Evolutionary conservation across 2,888 invertebrate genomes (phyloP).

Genomic region (Parnassius mnemosyne): DNA sequence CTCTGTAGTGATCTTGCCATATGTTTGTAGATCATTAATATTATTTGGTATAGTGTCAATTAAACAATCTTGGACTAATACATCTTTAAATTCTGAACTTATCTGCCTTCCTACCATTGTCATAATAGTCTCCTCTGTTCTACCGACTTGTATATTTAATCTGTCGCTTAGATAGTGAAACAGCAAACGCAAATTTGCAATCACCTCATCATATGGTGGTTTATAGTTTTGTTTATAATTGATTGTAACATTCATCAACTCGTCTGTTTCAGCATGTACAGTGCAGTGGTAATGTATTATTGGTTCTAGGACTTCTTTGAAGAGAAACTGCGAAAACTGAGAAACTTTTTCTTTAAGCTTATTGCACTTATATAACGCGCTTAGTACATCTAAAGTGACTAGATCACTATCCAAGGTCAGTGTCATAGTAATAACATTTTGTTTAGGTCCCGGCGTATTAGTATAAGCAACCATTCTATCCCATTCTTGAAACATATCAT

Average conservation of each 20-base stretch:
- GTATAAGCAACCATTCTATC: slow-evolving; percentile 68
- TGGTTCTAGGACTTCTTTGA: slow-evolving; percentile 79
- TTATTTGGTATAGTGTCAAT: slow-evolving; percentile 88
- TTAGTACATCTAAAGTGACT: slow-evolving; percentile 53
- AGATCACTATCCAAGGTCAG: slow-evolving; percentile 55
- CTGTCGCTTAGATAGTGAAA: slow-evolving; percentile 80
- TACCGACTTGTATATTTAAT: slow-evolving; percentile 70
- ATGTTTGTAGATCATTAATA: slow-evolving; percentile 84
- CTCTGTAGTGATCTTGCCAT: slow-evolving; percentile 81
- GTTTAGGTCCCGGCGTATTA: slow-evolving; percentile 42
- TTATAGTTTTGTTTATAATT: slow-evolving; percentile 60
- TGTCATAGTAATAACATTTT: slow-evolving; percentile 53
- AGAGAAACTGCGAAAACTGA: slow-evolving; percentile 79
- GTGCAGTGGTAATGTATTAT: slow-evolving; percentile 74
- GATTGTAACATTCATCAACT: slow-evolving; percentile 56
- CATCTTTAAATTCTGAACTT: slow-evolving; percentile 80
- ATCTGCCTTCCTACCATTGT: slow-evolving; percentile 79
- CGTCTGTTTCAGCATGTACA: slow-evolving; percentile 64
- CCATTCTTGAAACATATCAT: slow-evolving; percentile 74
- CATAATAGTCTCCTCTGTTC: slow-evolving; percentile 69
- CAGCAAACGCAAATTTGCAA: slow-evolving; percentile 78
- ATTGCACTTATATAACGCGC: slow-evolving; percentile 62
- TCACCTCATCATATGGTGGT: slow-evolving; percentile 76
- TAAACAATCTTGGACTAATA: slow-evolving; percentile 87
- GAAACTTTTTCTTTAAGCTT: slow-evolving; percentile 72